Conservation (phyloP, 1,140 invertebrate species). For the Lordiphosa clarofinis region DNA sequence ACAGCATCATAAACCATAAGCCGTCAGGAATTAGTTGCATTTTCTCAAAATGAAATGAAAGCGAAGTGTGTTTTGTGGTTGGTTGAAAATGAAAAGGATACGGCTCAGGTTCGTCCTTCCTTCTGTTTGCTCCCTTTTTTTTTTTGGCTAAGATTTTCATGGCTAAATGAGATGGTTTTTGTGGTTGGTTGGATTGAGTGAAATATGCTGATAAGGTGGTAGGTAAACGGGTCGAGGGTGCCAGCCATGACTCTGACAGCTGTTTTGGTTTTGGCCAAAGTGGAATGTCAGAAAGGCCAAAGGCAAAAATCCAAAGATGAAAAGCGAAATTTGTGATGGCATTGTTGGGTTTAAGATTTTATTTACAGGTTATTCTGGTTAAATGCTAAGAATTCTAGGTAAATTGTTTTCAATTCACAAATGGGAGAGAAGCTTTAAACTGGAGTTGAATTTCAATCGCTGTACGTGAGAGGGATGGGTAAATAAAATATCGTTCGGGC, state of each 20-base stretch:
- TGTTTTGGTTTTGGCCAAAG: slow-evolving; percentile 40
- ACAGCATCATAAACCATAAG: slow-evolving; percentile 64
- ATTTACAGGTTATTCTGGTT: slow-evolving; percentile 3
- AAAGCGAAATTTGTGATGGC: slow-evolving; percentile 41
- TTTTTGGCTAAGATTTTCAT: slow-evolving; percentile 65
- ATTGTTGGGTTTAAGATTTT: slow-evolving; percentile 14
- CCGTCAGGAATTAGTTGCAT: slow-evolving; percentile 76
- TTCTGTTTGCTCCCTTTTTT: slow-evolving; percentile 8
- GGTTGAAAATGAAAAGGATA: slow-evolving; percentile 72
- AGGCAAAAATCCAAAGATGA: slow-evolving; percentile 35
- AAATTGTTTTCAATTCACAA: too few species aligned
- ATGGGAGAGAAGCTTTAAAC: too few species aligned
- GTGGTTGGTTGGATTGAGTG: slow-evolving; percentile 52
- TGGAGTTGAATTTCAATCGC: too few species aligned
- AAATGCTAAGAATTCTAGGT: not conserved
- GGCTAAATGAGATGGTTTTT: slow-evolving; percentile 76
- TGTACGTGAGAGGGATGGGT: too few species aligned
- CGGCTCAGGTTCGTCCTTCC: slow-evolving; percentile 42
- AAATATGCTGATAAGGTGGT: slow-evolving; percentile 42
- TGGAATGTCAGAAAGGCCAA: slow-evolving; percentile 45
- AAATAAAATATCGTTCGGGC: too few species aligned
- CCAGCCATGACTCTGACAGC: slow-evolving; percentile 47
- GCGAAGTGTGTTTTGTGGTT: slow-evolving; percentile 71
- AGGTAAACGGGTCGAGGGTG: slow-evolving; percentile 13
- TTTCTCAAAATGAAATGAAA: slow-evolving; percentile 71